Evolutionary conservation across 2,113 vertebrate species (phyloP).

Genomic region (Pterophyllum scalare): DNA sequence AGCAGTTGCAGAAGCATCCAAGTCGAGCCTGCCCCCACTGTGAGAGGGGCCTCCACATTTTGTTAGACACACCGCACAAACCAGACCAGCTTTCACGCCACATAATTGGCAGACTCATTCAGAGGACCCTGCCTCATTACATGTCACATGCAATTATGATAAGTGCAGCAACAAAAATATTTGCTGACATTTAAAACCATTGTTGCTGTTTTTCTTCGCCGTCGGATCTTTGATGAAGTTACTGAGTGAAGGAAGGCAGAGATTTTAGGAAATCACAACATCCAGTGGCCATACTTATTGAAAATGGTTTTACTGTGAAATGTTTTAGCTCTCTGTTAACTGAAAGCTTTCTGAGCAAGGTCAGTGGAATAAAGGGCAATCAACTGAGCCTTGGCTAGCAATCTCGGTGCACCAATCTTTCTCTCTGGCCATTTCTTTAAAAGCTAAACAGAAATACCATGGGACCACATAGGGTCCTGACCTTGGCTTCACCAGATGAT

Average conservation of each 20-base stretch:
- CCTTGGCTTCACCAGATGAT: conserved; percentile 61
- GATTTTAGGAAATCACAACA: not conserved
- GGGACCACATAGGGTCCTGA: conserved; percentile 41
- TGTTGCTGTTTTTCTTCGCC: conserved; percentile 6
- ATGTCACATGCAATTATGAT: conserved; percentile 54
- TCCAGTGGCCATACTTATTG: not conserved
- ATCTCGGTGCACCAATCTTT: conserved; percentile 21
- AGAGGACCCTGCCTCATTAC: conserved; percentile 36
- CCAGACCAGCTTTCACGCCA: conserved; percentile 39
- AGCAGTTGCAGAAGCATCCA: conserved; percentile 51
- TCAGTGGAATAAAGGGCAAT: conserved; percentile 27
- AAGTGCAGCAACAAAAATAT: conserved; percentile 23
- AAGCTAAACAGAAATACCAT: conserved; percentile 50
- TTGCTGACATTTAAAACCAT: conserved; percentile 29
- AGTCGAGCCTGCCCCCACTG: conserved; percentile 37
- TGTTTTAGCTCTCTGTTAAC: not conserved
- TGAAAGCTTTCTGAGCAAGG: conserved; percentile 25
- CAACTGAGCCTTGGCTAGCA: not conserved
- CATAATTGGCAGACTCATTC: conserved; percentile 36
- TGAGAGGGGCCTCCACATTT: conserved; percentile 37
- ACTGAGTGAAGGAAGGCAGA: not conserved
- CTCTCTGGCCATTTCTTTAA: conserved; percentile 39
- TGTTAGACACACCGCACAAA: conserved; percentile 40
- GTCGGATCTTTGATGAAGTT: conserved; percentile 4
- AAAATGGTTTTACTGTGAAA: not conserved